Conservation (phyloP, 2,113 vertebrate species). For the Petrocephalus microphthalmus region DNA sequence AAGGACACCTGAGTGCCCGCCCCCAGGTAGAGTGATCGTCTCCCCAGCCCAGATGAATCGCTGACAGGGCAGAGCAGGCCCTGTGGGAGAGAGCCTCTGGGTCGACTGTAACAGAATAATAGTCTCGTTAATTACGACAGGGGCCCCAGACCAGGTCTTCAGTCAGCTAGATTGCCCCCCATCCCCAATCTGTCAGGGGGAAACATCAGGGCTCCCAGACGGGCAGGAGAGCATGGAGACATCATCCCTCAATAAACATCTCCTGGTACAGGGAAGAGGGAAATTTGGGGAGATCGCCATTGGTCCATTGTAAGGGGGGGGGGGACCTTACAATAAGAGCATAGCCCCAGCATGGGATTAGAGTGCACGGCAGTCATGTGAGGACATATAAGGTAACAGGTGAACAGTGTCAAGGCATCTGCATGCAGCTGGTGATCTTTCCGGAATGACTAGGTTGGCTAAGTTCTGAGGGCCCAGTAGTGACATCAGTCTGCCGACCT, state of each 20-base stretch:
- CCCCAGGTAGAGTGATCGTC: constrained; percentile 52
- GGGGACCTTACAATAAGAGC: background rate
- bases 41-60: constrained; percentile 54
- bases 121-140: constrained; percentile 68
- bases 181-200: constrained; percentile 55
- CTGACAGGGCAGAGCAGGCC: constrained; percentile 49
- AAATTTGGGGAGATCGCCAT: too few species aligned
- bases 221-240: constrained; percentile 3
- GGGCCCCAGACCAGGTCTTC: constrained; percentile 59
- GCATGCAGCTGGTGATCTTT: background rate
- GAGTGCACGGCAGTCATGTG: background rate
- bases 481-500: background rate
- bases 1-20: background rate
- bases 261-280: background rate
- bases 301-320: background rate
- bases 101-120: constrained; percentile 57
- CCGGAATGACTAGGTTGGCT: background rate
- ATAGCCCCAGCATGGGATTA: background rate
- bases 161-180: constrained; percentile 47
- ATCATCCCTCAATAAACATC: constrained; percentile 8
- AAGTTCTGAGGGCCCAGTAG: background rate
- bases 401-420: too few species aligned
- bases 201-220: constrained; percentile 44
- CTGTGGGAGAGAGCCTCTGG: constrained; percentile 49
- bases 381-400: background rate